A percentile compares a stretch with the other conserved stretches of the same genome.
Evolutionary conservation across 2,888 invertebrate species (phyloP).

Genomic region (Salpingus planirostris): DNA sequence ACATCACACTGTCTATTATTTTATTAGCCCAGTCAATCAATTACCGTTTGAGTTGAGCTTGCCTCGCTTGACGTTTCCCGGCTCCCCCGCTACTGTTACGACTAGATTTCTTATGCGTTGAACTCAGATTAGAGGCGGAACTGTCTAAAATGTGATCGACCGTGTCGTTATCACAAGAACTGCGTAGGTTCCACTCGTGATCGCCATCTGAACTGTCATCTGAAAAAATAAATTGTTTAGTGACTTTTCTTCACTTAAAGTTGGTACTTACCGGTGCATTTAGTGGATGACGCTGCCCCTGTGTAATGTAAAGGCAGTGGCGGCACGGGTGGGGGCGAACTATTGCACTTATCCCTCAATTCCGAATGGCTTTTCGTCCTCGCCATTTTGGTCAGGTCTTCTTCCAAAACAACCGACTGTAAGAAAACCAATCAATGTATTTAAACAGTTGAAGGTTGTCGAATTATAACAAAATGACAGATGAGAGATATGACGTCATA

Average conservation of each 20-base stretch:
- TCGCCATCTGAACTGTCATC: conserved; percentile 50
- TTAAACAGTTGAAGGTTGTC: conserved; percentile 6
- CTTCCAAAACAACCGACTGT: conserved; percentile 1
- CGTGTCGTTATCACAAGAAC: conserved; percentile 41
- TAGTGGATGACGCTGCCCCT: conserved; percentile 22
- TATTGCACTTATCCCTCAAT: conserved; percentile 36
- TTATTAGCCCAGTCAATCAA: no score
- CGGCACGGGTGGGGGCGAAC: conserved; percentile 58
- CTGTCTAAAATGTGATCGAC: conserved; percentile 41
- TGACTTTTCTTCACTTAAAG: background rate
- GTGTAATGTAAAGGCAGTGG: conserved; percentile 55
- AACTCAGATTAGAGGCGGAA: conserved; percentile 41
- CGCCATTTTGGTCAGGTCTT: no score
- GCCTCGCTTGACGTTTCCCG: conserved; percentile 47
- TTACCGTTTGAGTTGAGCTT: conserved; percentile 61
- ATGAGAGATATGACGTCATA: conserved; percentile 10
- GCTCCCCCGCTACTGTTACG: conserved; percentile 28
- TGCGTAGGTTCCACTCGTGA: conserved; percentile 29
- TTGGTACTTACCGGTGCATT: conserved; percentile 25
- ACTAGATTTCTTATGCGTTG: no score
- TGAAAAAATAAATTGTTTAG: conserved; percentile 19
- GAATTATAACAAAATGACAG: conserved; percentile 18
- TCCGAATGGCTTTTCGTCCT: conserved; percentile 35
- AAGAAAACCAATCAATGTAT: conserved; percentile 9
- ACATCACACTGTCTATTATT: no score